phyloP scores from a whole-genome alignment of 2,888 invertebrate genomes.

The Troides aeacus region DNA sequence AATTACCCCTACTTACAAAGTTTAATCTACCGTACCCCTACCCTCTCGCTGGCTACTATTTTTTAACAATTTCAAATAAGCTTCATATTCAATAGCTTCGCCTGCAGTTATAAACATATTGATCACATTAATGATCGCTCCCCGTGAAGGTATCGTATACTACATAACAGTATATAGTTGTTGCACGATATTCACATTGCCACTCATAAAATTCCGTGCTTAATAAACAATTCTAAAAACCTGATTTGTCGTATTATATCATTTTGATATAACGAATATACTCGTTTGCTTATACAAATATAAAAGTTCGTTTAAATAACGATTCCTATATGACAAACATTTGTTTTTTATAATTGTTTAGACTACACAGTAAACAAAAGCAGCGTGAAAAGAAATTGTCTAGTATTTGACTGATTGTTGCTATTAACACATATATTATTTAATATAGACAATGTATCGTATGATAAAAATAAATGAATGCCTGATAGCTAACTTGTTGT shows the following conservation, averaged over 20 bases:
- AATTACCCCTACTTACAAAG: not conserved
- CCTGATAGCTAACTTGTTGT: not conserved
- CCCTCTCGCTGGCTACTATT: not conserved
- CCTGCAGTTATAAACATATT: not conserved
- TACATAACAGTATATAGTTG: not conserved
- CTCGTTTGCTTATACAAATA: not conserved
- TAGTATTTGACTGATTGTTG: not conserved
- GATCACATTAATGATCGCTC: not conserved
- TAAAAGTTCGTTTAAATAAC: not conserved
- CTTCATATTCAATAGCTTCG: not conserved
- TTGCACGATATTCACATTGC: not conserved
- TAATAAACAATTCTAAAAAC: not conserved
- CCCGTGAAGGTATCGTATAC: not conserved
- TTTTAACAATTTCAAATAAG: too few relatives aligned
- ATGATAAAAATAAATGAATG: not conserved
- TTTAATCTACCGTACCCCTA: not conserved
- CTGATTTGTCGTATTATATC: not conserved
- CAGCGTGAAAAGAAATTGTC: not conserved
- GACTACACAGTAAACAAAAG: not conserved
- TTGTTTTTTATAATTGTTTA: not conserved
- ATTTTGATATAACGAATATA: not conserved
- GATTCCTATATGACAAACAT: not conserved
- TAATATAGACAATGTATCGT: not conserved
- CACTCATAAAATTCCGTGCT: not conserved
- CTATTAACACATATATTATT: not conserved